Conservation (phyloP, 2,113 vertebrate species). For the Gavialis gangeticus region DNA sequence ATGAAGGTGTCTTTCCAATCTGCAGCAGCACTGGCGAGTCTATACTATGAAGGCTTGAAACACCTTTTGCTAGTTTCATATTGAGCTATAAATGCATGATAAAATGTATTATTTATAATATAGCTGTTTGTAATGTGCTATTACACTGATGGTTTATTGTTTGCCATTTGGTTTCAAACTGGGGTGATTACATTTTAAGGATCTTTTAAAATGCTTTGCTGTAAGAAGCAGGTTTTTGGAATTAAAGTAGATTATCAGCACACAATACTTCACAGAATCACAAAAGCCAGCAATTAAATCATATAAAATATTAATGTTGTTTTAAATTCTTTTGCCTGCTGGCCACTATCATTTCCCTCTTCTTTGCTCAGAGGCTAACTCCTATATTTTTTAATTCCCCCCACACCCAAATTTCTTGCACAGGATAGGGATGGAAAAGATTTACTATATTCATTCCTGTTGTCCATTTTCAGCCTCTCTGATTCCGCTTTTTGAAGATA, state of each 20-base stretch:
- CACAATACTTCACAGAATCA: not conserved
- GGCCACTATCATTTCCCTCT: not conserved
- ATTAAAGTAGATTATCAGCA: slow-evolving; percentile 28
- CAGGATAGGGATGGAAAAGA: not conserved
- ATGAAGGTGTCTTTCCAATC: slow-evolving; percentile 72
- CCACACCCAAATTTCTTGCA: not conserved
- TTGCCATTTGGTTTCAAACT: slow-evolving; percentile 76
- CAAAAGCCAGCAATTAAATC: not conserved
- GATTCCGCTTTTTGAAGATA: not conserved
- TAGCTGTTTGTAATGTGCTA: slow-evolving; percentile 69
- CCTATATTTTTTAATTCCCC: not conserved
- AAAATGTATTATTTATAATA: slow-evolving; percentile 81
- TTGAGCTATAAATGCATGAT: slow-evolving; percentile 59
- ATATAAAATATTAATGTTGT: not conserved
- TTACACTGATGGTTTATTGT: slow-evolving; percentile 78
- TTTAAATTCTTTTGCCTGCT: slow-evolving; percentile 7
- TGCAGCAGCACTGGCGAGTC: slow-evolving; percentile 21
- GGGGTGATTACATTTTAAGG: slow-evolving; percentile 66
- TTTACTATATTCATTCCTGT: not conserved
- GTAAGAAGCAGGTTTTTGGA: slow-evolving; percentile 28
- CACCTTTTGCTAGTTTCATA: slow-evolving; percentile 69
- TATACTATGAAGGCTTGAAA: slow-evolving; percentile 60
- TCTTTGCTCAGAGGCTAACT: slow-evolving; percentile 43
- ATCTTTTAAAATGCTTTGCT: slow-evolving; percentile 12
- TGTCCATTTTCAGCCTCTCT: not conserved